Percentiles rank a stretch among this genome's conserved stretches.
Conservation (phyloP, 2,888 invertebrate genomes). For the Sussaba pulchella region DNA sequence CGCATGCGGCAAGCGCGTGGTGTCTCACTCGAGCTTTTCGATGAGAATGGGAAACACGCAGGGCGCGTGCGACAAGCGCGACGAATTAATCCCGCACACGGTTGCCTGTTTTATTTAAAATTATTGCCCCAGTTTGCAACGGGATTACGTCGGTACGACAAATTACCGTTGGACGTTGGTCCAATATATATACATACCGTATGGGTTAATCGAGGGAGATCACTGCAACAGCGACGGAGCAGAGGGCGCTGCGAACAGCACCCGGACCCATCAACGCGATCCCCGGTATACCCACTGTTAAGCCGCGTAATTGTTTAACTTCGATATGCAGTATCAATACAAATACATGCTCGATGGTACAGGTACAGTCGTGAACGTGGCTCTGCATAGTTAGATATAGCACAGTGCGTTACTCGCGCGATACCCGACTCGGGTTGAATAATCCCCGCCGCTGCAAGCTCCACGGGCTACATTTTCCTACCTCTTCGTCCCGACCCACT, state of each 20-base stretch:
- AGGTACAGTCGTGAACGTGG: slow-evolving; percentile 2
- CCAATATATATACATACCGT: slow-evolving; percentile 40
- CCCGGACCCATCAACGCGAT: slow-evolving; percentile 40
- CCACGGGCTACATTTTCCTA: slow-evolving; percentile 21
- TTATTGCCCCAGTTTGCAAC: slow-evolving; percentile 77
- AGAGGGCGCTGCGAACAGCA: slow-evolving; percentile 46
- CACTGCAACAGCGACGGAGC: slow-evolving; percentile 30
- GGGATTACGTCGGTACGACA: slow-evolving; percentile 75
- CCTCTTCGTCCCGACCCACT: background rate
- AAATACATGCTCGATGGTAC: slow-evolving; percentile 15
- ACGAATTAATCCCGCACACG: slow-evolving; percentile 77
- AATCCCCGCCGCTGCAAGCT: slow-evolving; percentile 11
- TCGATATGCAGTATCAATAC: slow-evolving; percentile 63
- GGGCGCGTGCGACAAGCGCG: slow-evolving; percentile 70
- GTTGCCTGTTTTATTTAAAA: slow-evolving; percentile 78
- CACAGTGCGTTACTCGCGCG: slow-evolving; percentile 12
- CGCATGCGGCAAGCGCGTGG: background rate
- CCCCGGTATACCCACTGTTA: slow-evolving; percentile 57
- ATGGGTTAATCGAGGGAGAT: slow-evolving; percentile 47
- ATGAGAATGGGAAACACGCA: slow-evolving; percentile 71
- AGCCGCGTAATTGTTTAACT: slow-evolving; percentile 76
- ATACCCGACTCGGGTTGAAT: background rate
- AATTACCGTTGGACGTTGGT: slow-evolving; percentile 73
- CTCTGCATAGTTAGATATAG: background rate
- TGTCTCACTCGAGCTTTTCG: slow-evolving; percentile 51